phyloP scores from a whole-genome alignment of 1,140 invertebrate species.

The Cephus cinctus region DNA sequence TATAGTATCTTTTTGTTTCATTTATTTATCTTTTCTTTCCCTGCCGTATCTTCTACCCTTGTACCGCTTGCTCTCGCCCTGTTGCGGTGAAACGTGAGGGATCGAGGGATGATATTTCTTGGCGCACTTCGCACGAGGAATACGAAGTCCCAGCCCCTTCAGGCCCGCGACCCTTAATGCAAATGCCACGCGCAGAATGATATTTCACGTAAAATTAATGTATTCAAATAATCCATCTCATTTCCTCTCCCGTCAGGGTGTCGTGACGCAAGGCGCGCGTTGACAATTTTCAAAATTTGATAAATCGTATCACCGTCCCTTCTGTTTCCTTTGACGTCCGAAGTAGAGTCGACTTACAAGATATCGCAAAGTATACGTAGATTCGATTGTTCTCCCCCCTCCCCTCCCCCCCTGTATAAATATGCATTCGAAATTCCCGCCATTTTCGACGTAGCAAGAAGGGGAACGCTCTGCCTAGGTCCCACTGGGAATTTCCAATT shows the following conservation, averaged over 20 bases:
- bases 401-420: not conserved
- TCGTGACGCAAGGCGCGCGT: not conserved
- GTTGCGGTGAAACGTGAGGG: too few species aligned
- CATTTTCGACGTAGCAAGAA: not conserved
- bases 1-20: too few species aligned
- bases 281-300: conserved; percentile 5
- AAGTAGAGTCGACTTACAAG: too few species aligned
- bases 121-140: too few species aligned
- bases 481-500: not conserved
- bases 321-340: not conserved
- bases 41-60: too few species aligned
- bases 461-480: not conserved
- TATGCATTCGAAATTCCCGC: not conserved
- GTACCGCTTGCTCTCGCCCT: too few species aligned
- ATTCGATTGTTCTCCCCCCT: not conserved
- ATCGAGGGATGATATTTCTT: too few species aligned
- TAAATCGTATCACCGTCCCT: not conserved
- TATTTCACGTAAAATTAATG: conserved; percentile 7
- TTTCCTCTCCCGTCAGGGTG: not conserved
- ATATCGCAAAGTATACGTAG: too few species aligned
- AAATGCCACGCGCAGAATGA: not conserved
- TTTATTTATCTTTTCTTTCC: too few species aligned
- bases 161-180: not conserved
- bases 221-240: conserved; percentile 1
- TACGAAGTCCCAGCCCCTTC: too few species aligned